Conservation (phyloP, 53 echinoderm and acorn worm species). For the Astropecten irregularis region DNA sequence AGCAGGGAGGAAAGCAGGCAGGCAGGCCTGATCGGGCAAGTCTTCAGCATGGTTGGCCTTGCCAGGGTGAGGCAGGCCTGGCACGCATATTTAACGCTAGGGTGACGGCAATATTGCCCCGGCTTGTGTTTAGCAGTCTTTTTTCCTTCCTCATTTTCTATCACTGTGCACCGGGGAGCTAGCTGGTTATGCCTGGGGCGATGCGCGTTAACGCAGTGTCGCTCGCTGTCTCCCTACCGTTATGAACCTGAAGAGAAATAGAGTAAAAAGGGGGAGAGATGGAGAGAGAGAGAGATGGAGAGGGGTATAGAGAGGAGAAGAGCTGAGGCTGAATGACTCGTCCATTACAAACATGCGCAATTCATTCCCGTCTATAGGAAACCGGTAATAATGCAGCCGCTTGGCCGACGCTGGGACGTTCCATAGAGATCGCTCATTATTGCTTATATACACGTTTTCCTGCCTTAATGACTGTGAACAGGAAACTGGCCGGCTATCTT, state of each 20-base stretch:
- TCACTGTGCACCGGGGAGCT: neutral
- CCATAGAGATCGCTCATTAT: slow-evolving; percentile 45
- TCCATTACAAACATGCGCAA: slow-evolving; percentile 60
- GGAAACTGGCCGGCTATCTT: slow-evolving; percentile 23
- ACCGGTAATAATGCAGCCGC: slow-evolving; percentile 33
- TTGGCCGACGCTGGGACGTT: slow-evolving; percentile 28
- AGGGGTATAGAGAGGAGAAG: too few relatives aligned
- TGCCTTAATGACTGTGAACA: slow-evolving; percentile 57
- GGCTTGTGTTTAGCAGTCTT: neutral
- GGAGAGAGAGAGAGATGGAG: neutral
- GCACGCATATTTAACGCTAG: slow-evolving; percentile 55
- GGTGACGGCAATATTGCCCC: slow-evolving; percentile 46
- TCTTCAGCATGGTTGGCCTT: too few relatives aligned
- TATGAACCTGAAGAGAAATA: slow-evolving; percentile 3
- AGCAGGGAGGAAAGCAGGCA: neutral
- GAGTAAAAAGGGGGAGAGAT: neutral
- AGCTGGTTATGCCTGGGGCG: slow-evolving; percentile 43
- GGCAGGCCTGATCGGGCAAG: neutral
- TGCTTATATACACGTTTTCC: slow-evolving; percentile 55
- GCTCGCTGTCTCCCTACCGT: slow-evolving; percentile 21
- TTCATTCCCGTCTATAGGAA: slow-evolving; percentile 47
- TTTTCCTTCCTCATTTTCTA: neutral
- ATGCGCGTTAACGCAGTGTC: slow-evolving; percentile 50
- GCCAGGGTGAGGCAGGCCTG: neutral
- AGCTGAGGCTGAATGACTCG: slow-evolving; percentile 39